Evolutionary conservation across 1,140 invertebrate species (phyloP), one percentile per base, ranked within the genome.

Genomic region (Drosophila chauvacae): DNA sequence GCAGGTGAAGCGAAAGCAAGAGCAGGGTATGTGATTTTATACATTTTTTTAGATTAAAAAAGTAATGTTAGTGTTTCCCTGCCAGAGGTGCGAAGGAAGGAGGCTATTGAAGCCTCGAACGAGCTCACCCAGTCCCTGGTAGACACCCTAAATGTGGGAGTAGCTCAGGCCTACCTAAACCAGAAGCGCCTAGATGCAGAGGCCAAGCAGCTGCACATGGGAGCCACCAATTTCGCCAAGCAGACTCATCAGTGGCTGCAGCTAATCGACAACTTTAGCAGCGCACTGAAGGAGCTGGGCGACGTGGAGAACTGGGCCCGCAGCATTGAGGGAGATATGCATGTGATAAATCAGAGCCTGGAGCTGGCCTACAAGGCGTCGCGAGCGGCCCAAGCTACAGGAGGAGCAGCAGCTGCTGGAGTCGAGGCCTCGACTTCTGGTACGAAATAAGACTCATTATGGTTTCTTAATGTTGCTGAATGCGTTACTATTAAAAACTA

Each of bases 231-330:
- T 90, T 99, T 99, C 94, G 96, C 98, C 1, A 99, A 98, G 93
- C 98, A 99, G 93, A 99, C 98, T 4, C 96, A 98, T 79, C 97
- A 98, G 81, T 99, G 98, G 98, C 92, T 99, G 1, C 96, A 96
- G 79, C 93, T 99, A 35, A 97, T 99, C 6, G 98, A 99, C 92
- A 97, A 96, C 64, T 99, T 99, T 83, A 99, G 98, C 80, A 96
- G 97, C 92, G 96, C 98, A 2, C 93, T 99, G 1, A 99, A 99
- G 53, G 98, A 99, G 94, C 95, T 99, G 51, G 99, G 99, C 14
- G 98, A 99, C 95, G 98, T 99, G 10, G 98, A 99, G 93, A 99
- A 99, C 93, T 99, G 98, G 98, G 97, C 98, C 1, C 95, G 96
- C 77, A 98, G 96, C 75, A 99, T 99, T 80, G 98, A 99, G 93